phyloP scores from a whole-genome alignment of 2,113 vertebrate species.

The Scomber scombrus region DNA sequence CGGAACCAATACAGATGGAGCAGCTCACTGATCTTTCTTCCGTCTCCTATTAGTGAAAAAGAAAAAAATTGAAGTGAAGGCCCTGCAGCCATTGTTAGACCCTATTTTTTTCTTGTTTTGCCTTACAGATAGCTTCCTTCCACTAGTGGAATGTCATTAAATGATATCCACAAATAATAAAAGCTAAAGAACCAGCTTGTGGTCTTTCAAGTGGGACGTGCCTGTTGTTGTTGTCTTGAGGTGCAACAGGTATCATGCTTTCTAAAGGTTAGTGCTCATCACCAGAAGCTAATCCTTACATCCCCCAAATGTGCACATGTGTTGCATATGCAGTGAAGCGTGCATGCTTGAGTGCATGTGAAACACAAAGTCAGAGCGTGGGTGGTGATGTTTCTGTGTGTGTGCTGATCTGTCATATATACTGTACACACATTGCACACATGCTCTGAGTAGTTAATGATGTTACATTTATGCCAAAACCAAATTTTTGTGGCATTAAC shows the following conservation, averaged over 20 bases:
- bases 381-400: background rate
- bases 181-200: background rate
- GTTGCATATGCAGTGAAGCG: conserved; percentile 48
- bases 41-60: conserved; percentile 54
- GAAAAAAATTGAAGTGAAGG: conserved; percentile 46
- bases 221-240: conserved; percentile 31
- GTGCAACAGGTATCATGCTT: conserved; percentile 55
- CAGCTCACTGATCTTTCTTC: conserved; percentile 70
- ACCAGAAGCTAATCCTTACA: conserved; percentile 37
- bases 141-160: conserved; percentile 13
- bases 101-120: background rate
- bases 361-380: conserved; percentile 26
- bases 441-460: conserved; percentile 25
- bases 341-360: conserved; percentile 31
- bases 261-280: conserved; percentile 10
- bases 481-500: conserved; percentile 14
- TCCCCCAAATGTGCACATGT: conserved; percentile 23
- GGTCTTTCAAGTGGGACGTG: conserved; percentile 6
- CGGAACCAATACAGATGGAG: conserved; percentile 76
- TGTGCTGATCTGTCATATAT: conserved; percentile 10
- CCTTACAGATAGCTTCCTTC: conserved; percentile 5
- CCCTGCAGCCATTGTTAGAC: conserved; percentile 25
- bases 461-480: conserved; percentile 35
- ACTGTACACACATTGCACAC: background rate
- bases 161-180: background rate